These are phyloP conservation scores for Cetoscarus ocellatus DNA, from an alignment of 2,797 vertebrate genomes.

Conservation along the genomic window DNA sequence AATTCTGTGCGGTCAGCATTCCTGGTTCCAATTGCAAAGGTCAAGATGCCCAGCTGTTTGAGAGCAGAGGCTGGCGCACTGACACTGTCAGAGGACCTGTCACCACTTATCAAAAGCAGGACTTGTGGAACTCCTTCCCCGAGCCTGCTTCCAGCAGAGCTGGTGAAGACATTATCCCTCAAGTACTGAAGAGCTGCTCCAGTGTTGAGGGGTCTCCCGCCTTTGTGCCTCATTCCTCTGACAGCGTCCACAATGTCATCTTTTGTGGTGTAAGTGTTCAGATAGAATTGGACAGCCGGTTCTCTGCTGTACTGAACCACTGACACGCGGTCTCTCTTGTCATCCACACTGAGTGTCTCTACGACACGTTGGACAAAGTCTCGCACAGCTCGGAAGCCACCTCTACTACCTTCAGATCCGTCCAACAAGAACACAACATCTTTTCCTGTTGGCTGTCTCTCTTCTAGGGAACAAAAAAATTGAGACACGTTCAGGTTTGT, in stretches of 20 bases:
- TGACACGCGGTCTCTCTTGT: slow-evolving; percentile 59
- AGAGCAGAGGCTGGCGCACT: slow-evolving; percentile 74
- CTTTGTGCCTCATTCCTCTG: slow-evolving; percentile 47
- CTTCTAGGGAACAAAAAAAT: slow-evolving; percentile 41
- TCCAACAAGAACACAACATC: slow-evolving; percentile 76
- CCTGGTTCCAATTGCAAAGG: slow-evolving; percentile 23
- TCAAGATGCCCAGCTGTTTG: slow-evolving; percentile 83
- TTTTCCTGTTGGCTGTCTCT: slow-evolving; percentile 21
- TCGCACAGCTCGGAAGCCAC: slow-evolving; percentile 62
- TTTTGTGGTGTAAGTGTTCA: slow-evolving; percentile 24
- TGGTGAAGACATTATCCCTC: slow-evolving; percentile 34
- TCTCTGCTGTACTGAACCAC: slow-evolving; percentile 75
- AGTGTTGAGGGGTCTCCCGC: slow-evolving; percentile 58
- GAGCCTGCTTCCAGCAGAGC: slow-evolving; percentile 24
- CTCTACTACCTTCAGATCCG: slow-evolving; percentile 65
- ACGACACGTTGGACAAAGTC: slow-evolving; percentile 69
- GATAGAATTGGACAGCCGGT: slow-evolving; percentile 46
- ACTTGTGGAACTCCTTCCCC: slow-evolving; percentile 84
- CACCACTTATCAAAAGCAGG: slow-evolving; percentile 84
- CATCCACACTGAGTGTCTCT: slow-evolving; percentile 47
- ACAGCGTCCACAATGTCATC: slow-evolving; percentile 40
- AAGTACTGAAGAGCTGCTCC: slow-evolving; percentile 63
- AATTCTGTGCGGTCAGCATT: slow-evolving; percentile 26
- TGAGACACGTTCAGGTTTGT: slow-evolving; percentile 2
- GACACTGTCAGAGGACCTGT: slow-evolving; percentile 84